Evolutionary conservation across 2,888 invertebrate genomes (phyloP).

Genomic region (Lochmaea crataegi): DNA sequence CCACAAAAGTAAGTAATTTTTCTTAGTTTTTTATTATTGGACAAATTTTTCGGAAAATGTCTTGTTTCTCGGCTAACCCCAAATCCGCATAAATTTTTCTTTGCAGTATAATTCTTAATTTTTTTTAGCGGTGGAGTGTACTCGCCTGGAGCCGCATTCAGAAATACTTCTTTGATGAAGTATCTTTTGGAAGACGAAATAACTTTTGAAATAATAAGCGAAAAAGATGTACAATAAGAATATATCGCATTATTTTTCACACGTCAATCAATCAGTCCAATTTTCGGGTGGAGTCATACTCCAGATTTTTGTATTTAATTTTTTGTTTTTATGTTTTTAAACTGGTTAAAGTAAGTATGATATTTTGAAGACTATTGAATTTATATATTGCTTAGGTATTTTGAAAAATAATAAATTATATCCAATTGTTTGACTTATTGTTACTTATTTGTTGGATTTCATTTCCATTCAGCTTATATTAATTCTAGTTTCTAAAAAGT

Average conservation of each 20-base stretch:
- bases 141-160: conserved; percentile 88
- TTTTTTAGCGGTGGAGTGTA: conserved; percentile 81
- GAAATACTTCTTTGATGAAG: conserved; percentile 80
- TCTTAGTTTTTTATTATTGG: background rate
- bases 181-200: conserved; percentile 79
- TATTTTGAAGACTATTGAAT: background rate
- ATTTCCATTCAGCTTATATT: too few species aligned
- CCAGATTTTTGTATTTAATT: background rate
- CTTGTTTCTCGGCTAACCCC: too few species aligned
- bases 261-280: background rate
- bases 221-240: background rate
- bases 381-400: too few species aligned
- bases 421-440: too few species aligned
- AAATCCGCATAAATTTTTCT: too few species aligned
- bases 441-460: too few species aligned
- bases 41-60: too few species aligned
- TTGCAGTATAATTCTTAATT: too few species aligned
- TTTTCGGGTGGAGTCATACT: background rate
- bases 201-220: conserved; percentile 72
- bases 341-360: background rate
- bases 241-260: too few species aligned
- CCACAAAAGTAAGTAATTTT: conserved; percentile 68
- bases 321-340: background rate
- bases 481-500: too few species aligned
- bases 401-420: too few species aligned